Conservation (phyloP, 2,113 vertebrate genomes). For the Crocuta crocuta region DNA sequence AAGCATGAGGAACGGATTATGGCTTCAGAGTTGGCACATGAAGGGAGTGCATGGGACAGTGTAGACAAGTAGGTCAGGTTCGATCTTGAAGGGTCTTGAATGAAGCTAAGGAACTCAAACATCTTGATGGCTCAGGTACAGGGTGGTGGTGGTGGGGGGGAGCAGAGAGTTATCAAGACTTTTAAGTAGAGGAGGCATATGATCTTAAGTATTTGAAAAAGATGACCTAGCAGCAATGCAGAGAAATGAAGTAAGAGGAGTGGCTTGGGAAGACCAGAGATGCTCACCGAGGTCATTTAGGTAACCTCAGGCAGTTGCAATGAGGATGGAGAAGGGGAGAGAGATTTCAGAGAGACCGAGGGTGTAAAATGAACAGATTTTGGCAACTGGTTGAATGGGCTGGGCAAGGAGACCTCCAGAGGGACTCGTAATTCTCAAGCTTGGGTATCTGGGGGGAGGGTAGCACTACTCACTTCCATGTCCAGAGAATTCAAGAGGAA, state of each 20-base stretch:
- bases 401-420: background rate
- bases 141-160: too few species aligned
- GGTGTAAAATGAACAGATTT: background rate
- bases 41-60: background rate
- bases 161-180: background rate
- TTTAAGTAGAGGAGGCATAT: background rate
- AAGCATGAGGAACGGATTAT: background rate
- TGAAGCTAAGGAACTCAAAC: background rate
- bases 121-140: background rate
- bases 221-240: background rate
- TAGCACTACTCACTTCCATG: background rate
- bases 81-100: background rate
- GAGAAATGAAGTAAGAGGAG: background rate
- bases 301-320: background rate
- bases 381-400: background rate
- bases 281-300: background rate
- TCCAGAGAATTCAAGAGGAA: background rate
- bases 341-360: background rate
- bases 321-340: background rate
- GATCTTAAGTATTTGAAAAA: background rate
- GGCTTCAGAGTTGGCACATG: background rate
- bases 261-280: background rate
- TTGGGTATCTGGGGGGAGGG: background rate
- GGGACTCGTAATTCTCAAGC: background rate
- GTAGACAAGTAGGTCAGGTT: background rate